phyloP scores from a whole-genome alignment of 2,888 invertebrate species.

The Chorisops tibialis region DNA sequence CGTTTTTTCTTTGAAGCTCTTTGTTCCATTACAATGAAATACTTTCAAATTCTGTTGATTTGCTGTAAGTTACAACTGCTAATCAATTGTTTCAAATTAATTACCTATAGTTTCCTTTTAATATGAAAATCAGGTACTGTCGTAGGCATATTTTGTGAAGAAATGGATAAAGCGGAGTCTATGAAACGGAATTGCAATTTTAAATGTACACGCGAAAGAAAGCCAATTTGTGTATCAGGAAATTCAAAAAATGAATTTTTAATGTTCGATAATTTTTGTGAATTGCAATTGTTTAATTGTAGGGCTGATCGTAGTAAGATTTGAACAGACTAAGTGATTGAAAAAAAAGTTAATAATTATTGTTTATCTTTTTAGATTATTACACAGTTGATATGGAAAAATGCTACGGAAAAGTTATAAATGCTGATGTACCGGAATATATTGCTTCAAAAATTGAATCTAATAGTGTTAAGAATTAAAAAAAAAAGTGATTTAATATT shows the following conservation, averaged over 20 bases:
- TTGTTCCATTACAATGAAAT: no score
- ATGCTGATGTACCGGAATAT: not conserved
- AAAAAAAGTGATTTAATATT: no score
- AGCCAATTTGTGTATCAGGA: constrained; percentile 6
- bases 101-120: no score
- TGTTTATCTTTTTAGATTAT: not conserved
- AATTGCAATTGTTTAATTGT: constrained; percentile 17
- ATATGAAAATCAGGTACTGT: no score
- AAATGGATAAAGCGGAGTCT: not conserved
- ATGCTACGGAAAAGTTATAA: not conserved
- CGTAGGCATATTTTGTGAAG: no score
- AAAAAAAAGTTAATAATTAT: not conserved
- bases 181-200: constrained; percentile 4
- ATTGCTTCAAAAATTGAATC: not conserved
- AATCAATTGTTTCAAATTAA: no score
- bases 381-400: not conserved
- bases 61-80: no score
- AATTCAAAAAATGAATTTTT: not conserved
- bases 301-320: not conserved
- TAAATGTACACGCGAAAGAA: constrained; percentile 9
- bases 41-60: no score
- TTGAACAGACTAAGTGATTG: not conserved
- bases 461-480: not conserved
- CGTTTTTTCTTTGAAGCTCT: no score
- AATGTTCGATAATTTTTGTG: constrained; percentile 17